Evolutionary conservation across 2,888 invertebrate genomes (phyloP), one percentile per base, ranked within the genome.

Genomic region (Encarsia formosa): DNA sequence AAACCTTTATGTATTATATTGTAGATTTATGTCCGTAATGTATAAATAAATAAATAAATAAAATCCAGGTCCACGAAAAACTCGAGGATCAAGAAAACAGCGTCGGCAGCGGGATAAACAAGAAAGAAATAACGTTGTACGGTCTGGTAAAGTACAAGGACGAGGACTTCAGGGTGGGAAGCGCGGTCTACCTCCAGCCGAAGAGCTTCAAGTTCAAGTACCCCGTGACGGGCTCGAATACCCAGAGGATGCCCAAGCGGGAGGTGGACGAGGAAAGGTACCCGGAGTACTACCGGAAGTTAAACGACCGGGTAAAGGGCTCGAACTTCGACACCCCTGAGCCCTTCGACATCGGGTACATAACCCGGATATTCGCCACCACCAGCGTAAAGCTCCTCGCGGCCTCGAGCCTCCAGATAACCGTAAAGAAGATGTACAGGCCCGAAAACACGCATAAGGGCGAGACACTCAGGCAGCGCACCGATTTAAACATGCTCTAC

Each of bases 201-300:
- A 81, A 79, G 6, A 79, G 81, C 3, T 84, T 84, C 58, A 79
- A 78, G 59, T 81, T 85, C 32, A 79, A 79, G 66, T 51, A 67
- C 45, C 59, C 57, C 20, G 47, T 52, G 22, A 51, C 51, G 8
- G 56, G 63, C 19, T 38, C 54, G 29, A 44, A 51, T 35, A 18
- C 39, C 23, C 23, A 38, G 5, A 50, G 32, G 40, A 34, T 19
- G 6, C 26, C 46, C 19, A 57, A 57, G n/a, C 31, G 49, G 31
- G 39, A 55, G 15, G 79, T 84, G 2, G 86, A 91, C 71, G 87
- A 87, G 68, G 79, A 82, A n/a, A 68, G 84, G 26, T 91, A 87
- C 67, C 85, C 91, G 1, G 91, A 92, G 70, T 84, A 83, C 63
- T 91, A 90, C 69, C 78, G 91, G 49, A 91, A 90, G 74, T 82